A percentile compares a stretch with the other conserved stretches of the same genome.
Conservation (phyloP, 2,113 vertebrate genomes). For the Centropus bengalensis region DNA sequence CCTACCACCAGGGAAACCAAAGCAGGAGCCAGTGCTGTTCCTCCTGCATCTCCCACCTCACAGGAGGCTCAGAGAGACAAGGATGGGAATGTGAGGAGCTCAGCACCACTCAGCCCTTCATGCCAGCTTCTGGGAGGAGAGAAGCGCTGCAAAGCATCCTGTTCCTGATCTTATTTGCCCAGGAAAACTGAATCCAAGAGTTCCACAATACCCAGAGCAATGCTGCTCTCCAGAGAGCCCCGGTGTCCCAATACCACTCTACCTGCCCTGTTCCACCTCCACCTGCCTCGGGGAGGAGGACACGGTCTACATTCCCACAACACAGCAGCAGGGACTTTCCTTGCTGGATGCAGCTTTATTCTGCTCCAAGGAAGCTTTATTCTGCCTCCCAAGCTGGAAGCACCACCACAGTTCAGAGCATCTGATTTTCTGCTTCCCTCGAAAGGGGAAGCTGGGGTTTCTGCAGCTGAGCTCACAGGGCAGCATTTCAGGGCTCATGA, state of each 20-base stretch:
- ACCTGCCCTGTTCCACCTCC: not conserved
- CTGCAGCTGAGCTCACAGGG: not conserved
- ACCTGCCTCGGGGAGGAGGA: not conserved
- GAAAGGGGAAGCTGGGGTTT: not conserved
- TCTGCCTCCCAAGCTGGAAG: not conserved
- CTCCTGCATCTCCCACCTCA: no score
- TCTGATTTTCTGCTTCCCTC: not conserved
- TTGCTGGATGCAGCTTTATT: no score
- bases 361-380: no score
- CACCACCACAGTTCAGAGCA: not conserved
- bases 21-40: no score
- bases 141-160: not conserved
- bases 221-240: not conserved
- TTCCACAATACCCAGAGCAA: not conserved
- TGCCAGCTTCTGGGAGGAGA: no score
- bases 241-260: accelerated
- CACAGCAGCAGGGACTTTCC: not conserved
- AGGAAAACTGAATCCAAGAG: not conserved
- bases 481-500: not conserved
- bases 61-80: no score
- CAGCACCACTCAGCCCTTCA: no score
- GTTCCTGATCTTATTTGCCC: not conserved
- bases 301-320: accelerated
- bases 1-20: no score
- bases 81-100: no score